phyloP scores from a whole-genome alignment of 2,113 vertebrate genomes.

The Coryphaenoides rupestris region DNA sequence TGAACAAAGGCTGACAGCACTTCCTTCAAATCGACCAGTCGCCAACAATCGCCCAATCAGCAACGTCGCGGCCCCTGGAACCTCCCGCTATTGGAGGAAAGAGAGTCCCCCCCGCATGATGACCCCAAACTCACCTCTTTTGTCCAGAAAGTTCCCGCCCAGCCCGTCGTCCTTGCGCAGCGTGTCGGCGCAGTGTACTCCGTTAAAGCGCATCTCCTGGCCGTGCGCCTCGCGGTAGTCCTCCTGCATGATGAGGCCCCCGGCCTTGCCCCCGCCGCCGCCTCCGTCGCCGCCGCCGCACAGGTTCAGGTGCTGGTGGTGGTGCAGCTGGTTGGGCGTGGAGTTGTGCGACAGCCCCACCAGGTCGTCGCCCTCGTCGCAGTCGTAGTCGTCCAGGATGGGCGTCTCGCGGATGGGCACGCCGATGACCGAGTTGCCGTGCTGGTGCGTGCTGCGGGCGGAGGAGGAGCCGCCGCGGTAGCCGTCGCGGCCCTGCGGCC shows the following conservation, averaged over 20 bases:
- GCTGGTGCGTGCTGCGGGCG: slow-evolving; percentile 78
- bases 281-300: slow-evolving; percentile 66
- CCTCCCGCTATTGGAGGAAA: too few species aligned
- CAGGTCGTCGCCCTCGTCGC: slow-evolving; percentile 85
- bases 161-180: slow-evolving; percentile 78
- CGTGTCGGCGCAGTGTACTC: slow-evolving; percentile 75
- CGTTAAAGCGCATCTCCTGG: background rate
- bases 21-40: background rate
- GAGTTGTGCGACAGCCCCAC: slow-evolving; percentile 65
- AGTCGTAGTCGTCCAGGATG: slow-evolving; percentile 94
- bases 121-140: slow-evolving; percentile 82
- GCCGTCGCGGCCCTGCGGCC: slow-evolving; percentile 86
- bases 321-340: slow-evolving; percentile 69
- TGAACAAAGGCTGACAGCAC: too few species aligned
- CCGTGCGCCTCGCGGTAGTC: slow-evolving; percentile 10
- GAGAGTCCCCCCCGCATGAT: too few species aligned
- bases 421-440: slow-evolving; percentile 88
- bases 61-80: too few species aligned
- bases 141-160: slow-evolving; percentile 80
- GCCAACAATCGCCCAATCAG: background rate
- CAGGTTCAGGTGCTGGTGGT: slow-evolving; percentile 78
- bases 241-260: too few species aligned
- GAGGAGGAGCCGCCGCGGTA: slow-evolving; percentile 70
- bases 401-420: slow-evolving; percentile 96
- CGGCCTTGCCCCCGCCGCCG: background rate